Evolutionary conservation across 2,888 invertebrate genomes (phyloP), one percentile per base, ranked within the genome.

Genomic region (Eristalis tenax): DNA sequence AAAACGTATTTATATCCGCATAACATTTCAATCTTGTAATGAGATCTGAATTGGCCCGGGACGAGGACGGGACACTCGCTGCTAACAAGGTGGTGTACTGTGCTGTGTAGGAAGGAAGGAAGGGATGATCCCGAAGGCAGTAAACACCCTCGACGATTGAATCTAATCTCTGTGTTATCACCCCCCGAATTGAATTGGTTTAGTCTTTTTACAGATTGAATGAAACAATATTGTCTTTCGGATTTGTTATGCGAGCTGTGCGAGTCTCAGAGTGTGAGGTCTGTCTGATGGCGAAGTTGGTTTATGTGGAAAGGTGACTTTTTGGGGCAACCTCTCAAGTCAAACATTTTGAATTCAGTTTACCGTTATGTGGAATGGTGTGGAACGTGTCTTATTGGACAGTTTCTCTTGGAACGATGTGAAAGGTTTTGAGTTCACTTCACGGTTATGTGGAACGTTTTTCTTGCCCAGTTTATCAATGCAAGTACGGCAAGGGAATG

Each of bases 21-120:
- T 66, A 87, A 83, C 79, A 87, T 83, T 83, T 83, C 83, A 83
- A 83, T 87, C 83, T 83, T 83, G 43, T 83, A 87, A 87, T 82
- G 59, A 87, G 87, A 83, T 83, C 83, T 87, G 83, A 87, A 87
- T 87, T 87, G 87, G 87, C 79, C 66, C 65, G 68, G 32, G 32
- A 0, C 4, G 8, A 6, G 10, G 32, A 32, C 32, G 32, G 82
- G 59, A 83, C 79, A 71, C 71, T 83, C 78, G 74, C 38, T 65
- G 74, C 87, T 83, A 83, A 83, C 87, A 87, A 87, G 83, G 50
- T 61, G 43, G 57, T 11, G 35, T 38, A 10, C 23, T 38, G 32
- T 8, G 28, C 28, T 5, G 28, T 32, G 8, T 8, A 5, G 32
- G 1, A 32, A 8, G 32, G 13, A 40, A 28, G 50, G 18, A 35